phyloP scores from a whole-genome alignment of 2,888 invertebrate species.

The Amphipyra tragopoginis region DNA sequence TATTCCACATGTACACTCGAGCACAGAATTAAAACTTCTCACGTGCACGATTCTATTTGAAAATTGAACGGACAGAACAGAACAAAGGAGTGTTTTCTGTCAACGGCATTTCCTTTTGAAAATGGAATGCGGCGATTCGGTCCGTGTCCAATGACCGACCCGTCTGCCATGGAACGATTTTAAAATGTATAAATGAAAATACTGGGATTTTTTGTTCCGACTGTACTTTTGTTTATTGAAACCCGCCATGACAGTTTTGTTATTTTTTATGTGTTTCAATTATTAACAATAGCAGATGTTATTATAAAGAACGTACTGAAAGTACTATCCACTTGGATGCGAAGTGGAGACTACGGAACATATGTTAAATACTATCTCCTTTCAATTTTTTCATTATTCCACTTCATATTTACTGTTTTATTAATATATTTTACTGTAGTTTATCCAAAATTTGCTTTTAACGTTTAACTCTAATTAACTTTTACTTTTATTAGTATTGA shows the following conservation, averaged over 20 bases:
- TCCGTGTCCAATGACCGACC: constrained; percentile 67
- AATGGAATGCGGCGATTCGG: constrained; percentile 80
- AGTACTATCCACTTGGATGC: too few species aligned
- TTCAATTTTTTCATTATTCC: too few species aligned
- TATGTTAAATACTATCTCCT: not conserved
- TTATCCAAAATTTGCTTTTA: too few species aligned
- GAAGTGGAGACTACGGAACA: not conserved
- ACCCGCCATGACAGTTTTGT: constrained; percentile 37
- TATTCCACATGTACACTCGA: constrained; percentile 61
- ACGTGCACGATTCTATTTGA: constrained; percentile 73
- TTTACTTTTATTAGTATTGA: too few species aligned
- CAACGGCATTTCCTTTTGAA: constrained; percentile 83
- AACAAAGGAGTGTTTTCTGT: constrained; percentile 85
- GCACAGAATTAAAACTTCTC: constrained; percentile 65
- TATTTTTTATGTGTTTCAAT: constrained; percentile 14
- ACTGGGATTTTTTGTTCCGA: constrained; percentile 56
- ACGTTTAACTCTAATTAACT: too few species aligned
- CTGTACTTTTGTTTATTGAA: constrained; percentile 59
- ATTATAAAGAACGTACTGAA: not conserved
- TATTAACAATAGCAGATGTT: not conserved
- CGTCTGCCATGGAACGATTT: constrained; percentile 70
- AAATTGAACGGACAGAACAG: constrained; percentile 76
- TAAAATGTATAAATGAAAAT: constrained; percentile 66
- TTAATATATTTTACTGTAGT: too few species aligned
- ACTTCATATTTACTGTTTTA: too few species aligned